phyloP scores from a whole-genome alignment of 2,888 invertebrate genomes.

The Coenonympha glycerion region DNA sequence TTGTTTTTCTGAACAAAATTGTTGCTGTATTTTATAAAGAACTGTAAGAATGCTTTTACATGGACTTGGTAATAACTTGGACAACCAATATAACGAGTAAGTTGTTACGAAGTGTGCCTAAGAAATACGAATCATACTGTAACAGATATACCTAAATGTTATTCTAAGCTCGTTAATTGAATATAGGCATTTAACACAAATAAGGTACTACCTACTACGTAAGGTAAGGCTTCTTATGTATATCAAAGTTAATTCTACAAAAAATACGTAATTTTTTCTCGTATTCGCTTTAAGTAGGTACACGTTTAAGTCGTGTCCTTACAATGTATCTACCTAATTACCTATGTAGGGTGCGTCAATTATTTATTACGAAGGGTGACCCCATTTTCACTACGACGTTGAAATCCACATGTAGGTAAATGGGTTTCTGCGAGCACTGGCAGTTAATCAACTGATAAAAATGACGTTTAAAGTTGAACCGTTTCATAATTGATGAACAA shows the following conservation, averaged over 20 bases:
- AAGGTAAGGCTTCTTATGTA: too few relatives aligned
- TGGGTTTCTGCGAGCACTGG: slow-evolving; percentile 24
- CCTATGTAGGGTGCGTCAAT: slow-evolving; percentile 26
- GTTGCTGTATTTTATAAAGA: not conserved
- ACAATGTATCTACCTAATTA: too few relatives aligned
- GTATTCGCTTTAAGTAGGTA: slow-evolving; percentile 17
- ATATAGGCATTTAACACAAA: slow-evolving; percentile 18
- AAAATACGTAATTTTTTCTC: slow-evolving; percentile 22
- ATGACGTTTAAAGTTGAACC: slow-evolving; percentile 20
- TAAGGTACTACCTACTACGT: slow-evolving; percentile 17
- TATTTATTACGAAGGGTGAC: slow-evolving; percentile 26
- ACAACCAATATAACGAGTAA: not conserved
- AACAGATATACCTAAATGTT: too few relatives aligned
- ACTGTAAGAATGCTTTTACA: not conserved
- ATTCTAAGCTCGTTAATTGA: slow-evolving; percentile 19
- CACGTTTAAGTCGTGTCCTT: slow-evolving; percentile 12
- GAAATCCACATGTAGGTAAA: slow-evolving; percentile 35
- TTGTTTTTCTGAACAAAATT: too few relatives aligned
- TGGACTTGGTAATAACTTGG: not conserved
- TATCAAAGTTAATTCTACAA: slow-evolving; percentile 20
- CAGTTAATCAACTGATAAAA: slow-evolving; percentile 28
- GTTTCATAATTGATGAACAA: slow-evolving; percentile 7
- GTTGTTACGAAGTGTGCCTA: slow-evolving; percentile 2
- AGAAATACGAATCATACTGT: slow-evolving; percentile 23
- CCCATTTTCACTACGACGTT: slow-evolving; percentile 31